Evolutionary conservation across 2,113 vertebrate species (phyloP), one percentile per base, ranked within the genome.

Genomic region (Serilophus lunatus): DNA sequence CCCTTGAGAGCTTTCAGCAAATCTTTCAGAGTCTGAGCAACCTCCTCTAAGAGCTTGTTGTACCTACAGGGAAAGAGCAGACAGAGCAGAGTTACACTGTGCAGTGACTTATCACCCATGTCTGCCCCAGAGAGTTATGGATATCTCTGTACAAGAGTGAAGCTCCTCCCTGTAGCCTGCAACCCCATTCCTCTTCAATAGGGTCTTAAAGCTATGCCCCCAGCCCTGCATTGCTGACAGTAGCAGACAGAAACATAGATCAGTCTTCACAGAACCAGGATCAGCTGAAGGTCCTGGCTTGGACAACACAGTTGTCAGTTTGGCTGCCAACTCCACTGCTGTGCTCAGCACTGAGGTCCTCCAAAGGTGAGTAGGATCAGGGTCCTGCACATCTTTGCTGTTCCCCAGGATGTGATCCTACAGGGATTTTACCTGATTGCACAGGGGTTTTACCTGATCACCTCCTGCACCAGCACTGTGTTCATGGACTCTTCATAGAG

Each of bases 401-500:
- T 16, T 54, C 11, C 23, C 33, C 14, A 24, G 83, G 31, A 59
- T 1, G 0, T 29, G 22, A 65, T 56, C 10, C 53, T 45, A 22
- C 13, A 8, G 36, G 33, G 54, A n/a, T n/a, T n/a, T n/a, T n/a
- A n/a, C n/a, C n/a, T n/a, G n/a, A n/a, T n/a, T n/a, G n/a, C n/a
- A n/a, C n/a, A n/a, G n/a, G n/a, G n/a, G 28, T 40, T 85, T 82
- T 97, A 99, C 99, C 99, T 99, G 92, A 99, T 99, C 94, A 99
- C 98, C 80, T 99, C 99, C 95, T 99, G 99, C n/a, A 98, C 97
- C 78, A 99, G 97, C 66, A 99, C 99, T 1, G 98, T 99, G 97
- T 99, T 99, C 99, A 99, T 99, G 63, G 99, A 99, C 94, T 99
- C 99, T 68, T 99, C 98, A 3, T 99, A 99, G 80, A 98, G 97